Evolutionary conservation across 2,888 invertebrate species (phyloP).

Genomic region (Callinectes sapidus): DNA sequence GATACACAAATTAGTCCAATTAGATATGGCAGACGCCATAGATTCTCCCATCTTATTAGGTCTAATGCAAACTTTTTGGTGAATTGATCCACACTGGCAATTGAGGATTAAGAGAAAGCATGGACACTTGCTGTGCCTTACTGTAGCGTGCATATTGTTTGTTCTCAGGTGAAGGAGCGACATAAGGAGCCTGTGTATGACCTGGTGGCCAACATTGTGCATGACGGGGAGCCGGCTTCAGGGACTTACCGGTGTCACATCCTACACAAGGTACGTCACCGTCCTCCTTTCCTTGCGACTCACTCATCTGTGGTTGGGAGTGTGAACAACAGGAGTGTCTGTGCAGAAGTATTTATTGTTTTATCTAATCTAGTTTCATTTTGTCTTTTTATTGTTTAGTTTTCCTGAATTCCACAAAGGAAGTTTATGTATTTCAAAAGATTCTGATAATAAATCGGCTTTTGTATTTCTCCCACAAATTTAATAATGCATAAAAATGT

Average conservation of each 20-base stretch:
- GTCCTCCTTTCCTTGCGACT: neutral
- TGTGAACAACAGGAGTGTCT: neutral
- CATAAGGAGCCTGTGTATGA: constrained; percentile 89
- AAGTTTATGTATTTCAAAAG: neutral
- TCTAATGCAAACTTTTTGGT: too few species aligned
- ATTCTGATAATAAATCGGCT: neutral
- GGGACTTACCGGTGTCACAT: constrained; percentile 94
- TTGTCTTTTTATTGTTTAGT: neutral
- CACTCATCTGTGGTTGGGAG: neutral
- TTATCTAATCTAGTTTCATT: neutral
- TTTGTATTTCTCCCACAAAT: neutral
- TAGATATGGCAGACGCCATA: too few species aligned
- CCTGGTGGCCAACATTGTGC: constrained; percentile 98
- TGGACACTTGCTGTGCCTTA: too few species aligned
- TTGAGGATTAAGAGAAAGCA: too few species aligned
- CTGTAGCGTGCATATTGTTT: neutral
- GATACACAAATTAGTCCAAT: too few species aligned
- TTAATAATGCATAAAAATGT: neutral
- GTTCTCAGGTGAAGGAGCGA: constrained; percentile 53
- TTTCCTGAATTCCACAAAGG: neutral
- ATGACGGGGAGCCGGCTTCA: constrained; percentile 92
- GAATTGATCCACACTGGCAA: too few species aligned
- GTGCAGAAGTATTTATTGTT: neutral
- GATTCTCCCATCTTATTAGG: too few species aligned
- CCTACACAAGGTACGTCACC: constrained; percentile 83